phyloP scores from a whole-genome alignment of 1,140 invertebrate genomes.

The Drosophila parabipectinata region DNA sequence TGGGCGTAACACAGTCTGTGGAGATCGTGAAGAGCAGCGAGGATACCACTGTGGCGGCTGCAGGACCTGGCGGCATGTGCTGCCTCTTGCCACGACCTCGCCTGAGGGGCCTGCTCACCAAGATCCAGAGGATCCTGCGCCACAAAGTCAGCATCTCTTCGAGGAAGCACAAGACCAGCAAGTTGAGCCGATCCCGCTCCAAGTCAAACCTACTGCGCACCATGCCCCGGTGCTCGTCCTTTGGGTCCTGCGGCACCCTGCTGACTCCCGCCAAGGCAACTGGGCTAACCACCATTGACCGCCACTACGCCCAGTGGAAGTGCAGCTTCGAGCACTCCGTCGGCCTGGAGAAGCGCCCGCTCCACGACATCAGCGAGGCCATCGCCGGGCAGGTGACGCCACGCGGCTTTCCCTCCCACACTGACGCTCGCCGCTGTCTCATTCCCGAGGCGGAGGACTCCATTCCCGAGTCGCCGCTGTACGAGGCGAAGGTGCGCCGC shows the following conservation, averaged over 20 bases:
- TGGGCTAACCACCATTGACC: conserved; percentile 9
- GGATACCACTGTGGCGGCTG: conserved; percentile 13
- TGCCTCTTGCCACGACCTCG: conserved; percentile 18
- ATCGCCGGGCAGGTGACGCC: conserved; percentile 65
- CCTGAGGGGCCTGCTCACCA: conserved; percentile 14
- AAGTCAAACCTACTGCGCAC: conserved; percentile 41
- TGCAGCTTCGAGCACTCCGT: conserved; percentile 62
- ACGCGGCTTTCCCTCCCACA: conserved; percentile 65
- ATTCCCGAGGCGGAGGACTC: background rate
- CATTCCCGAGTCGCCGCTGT: conserved; percentile 30
- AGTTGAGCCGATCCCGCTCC: conserved; percentile 9
- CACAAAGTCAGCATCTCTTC: conserved; percentile 35
- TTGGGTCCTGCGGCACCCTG: conserved; percentile 56
- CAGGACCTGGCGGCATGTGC: conserved; percentile 5
- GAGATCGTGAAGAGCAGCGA: background rate
- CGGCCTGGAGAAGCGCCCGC: background rate
- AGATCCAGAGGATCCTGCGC: conserved; percentile 42
- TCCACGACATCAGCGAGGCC: conserved; percentile 60
- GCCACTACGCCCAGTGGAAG: conserved; percentile 67
- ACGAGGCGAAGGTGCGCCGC: conserved; percentile 49
- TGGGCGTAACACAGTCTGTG: conserved; percentile 47
- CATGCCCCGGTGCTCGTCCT: conserved; percentile 70
- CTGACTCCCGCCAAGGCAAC: conserved; percentile 38
- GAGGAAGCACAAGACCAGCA: conserved; percentile 35
- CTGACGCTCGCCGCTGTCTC: conserved; percentile 50